A percentile compares a stretch with the other conserved stretches of the same genome.
Conservation (phyloP, 92 coral and sea anemone species). For the Siderastrea radians region DNA sequence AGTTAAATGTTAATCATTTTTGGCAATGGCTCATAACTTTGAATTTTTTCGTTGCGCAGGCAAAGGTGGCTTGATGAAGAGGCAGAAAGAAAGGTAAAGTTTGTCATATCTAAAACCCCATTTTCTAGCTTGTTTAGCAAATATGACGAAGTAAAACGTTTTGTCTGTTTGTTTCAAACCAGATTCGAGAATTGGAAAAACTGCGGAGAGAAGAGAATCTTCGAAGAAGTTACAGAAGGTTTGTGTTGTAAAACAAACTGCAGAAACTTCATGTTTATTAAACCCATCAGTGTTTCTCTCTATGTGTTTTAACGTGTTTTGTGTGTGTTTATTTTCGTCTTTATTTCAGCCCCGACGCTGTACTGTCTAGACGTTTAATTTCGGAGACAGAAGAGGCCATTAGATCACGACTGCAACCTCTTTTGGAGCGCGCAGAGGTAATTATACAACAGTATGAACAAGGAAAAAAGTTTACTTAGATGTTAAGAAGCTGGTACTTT, state of each 20-base stretch:
- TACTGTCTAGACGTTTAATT: slow-evolving; percentile 82
- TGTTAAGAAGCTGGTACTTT: no score
- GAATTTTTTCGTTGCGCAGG: slow-evolving; percentile 40
- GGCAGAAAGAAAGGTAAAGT: slow-evolving; percentile 74
- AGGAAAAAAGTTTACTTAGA: no score
- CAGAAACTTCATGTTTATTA: neutral
- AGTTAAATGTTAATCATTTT: neutral
- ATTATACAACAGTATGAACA: neutral
- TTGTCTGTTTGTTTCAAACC: neutral
- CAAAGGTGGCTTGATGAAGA: slow-evolving; percentile 92
- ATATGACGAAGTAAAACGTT: neutral
- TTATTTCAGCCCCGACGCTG: slow-evolving; percentile 76
- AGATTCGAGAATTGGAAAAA: slow-evolving; percentile 69
- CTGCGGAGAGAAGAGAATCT: slow-evolving; percentile 17
- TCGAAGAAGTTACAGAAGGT: slow-evolving; percentile 27
- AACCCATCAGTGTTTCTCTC: neutral
- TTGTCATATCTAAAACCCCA: no score
- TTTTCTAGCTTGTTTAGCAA: neutral
- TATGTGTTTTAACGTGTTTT: neutral
- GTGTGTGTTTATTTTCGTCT: neutral
- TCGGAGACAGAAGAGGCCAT: slow-evolving; percentile 95
- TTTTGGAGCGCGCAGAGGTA: slow-evolving; percentile 97
- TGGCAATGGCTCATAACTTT: neutral
- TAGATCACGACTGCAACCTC: slow-evolving; percentile 80
- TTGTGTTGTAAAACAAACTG: neutral